Evolutionary conservation across 2,113 vertebrate genomes (phyloP).

Genomic region (Rhineura floridana): DNA sequence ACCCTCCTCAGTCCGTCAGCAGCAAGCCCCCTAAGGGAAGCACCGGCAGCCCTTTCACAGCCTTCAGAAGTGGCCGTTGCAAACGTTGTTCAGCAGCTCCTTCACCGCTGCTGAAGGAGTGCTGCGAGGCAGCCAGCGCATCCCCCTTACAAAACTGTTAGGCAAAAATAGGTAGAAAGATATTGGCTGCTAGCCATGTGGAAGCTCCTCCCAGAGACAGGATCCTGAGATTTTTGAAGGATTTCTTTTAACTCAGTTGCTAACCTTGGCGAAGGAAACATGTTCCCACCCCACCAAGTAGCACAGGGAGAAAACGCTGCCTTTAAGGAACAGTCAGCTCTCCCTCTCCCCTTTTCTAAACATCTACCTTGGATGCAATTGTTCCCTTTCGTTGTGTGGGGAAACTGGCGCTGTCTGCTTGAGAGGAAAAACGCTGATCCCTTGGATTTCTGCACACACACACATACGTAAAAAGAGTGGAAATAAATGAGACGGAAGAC

Average conservation of each 20-base stretch:
- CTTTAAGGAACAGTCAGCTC: background rate
- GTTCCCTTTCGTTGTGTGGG: conserved; percentile 22
- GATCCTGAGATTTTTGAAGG: conserved; percentile 77
- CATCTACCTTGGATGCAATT: conserved; percentile 42
- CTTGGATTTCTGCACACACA: conserved; percentile 42
- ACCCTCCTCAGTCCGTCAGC: conserved; percentile 57
- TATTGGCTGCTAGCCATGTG: conserved; percentile 72
- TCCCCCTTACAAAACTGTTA: conserved; percentile 67
- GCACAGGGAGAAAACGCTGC: conserved; percentile 34
- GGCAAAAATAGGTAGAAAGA: conserved; percentile 69
- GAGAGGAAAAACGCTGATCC: conserved; percentile 22
- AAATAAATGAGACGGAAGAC: conserved; percentile 56
- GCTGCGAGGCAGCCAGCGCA: conserved; percentile 24
- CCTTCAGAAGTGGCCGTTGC: conserved; percentile 33
- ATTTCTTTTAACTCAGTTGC: conserved; percentile 77
- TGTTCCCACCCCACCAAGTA: conserved; percentile 59
- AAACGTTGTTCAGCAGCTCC: conserved; percentile 40
- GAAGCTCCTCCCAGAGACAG: conserved; percentile 80
- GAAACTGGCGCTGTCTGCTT: conserved; percentile 24
- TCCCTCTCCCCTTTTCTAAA: conserved; percentile 18
- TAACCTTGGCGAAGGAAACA: conserved; percentile 61
- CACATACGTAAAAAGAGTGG: conserved; percentile 12
- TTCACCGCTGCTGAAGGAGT: conserved; percentile 49
- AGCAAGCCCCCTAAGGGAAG: background rate
- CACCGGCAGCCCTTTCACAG: background rate